Conservation (phyloP, 2,113 vertebrate genomes). For the Daphoenositta chrysoptera region DNA sequence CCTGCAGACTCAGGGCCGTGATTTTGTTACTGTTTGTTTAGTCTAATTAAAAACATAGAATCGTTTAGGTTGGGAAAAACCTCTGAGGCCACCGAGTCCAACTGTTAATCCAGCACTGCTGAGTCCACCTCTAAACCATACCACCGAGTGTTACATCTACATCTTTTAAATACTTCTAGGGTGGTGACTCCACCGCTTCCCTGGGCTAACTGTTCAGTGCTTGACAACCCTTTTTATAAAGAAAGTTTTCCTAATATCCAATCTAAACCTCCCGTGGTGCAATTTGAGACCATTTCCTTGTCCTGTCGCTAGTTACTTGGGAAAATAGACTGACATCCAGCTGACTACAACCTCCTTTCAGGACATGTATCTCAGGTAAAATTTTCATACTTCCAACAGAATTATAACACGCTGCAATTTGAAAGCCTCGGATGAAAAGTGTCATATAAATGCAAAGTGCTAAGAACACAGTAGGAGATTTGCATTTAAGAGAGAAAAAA, state of each 20-base stretch:
- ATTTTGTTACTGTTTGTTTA: constrained; percentile 28
- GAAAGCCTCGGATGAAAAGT: background rate
- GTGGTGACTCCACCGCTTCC: background rate
- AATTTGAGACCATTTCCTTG: background rate
- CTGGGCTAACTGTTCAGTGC: background rate
- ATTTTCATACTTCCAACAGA: background rate
- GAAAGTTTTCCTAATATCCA: background rate
- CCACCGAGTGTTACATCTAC: background rate
- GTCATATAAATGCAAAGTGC: background rate
- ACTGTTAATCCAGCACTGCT: background rate
- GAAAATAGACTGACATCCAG: background rate
- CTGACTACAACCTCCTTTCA: background rate
- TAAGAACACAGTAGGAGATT: background rate
- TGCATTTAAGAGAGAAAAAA: background rate
- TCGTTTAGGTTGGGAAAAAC: background rate
- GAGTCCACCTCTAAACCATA: background rate
- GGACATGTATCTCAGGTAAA: background rate
- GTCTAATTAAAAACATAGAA: constrained; percentile 29
- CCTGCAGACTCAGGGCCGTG: background rate
- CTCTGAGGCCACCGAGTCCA: background rate
- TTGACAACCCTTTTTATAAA: background rate
- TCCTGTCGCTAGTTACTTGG: background rate
- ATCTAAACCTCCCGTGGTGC: background rate
- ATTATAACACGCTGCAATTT: background rate
- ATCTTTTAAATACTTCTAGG: background rate